Evolutionary conservation across 2,797 vertebrate species (phyloP), one percentile per base, ranked within the genome.

Genomic region (Falco peregrinus): DNA sequence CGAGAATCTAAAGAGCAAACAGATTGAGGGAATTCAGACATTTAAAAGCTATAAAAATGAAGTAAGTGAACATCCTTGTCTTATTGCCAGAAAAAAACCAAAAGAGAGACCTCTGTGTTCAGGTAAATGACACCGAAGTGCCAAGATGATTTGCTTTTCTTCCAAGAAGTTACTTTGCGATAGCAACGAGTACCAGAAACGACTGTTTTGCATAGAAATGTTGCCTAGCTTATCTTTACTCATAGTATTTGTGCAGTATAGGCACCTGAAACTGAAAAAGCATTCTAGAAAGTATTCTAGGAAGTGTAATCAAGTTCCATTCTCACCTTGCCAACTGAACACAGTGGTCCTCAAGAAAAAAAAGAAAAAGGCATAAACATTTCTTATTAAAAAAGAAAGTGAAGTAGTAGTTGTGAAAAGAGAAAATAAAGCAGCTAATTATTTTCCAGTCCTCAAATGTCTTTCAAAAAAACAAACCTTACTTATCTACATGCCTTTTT

Each of bases 1-100:
- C 98, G 22, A 99, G 98, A 97, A 99, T 96, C 99, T 99, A 96
- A 87, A 97, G 43, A 83, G 69, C 13, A 97, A 96, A 86, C 10
- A 91, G 50, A 93, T 45, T 47, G 65, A 89, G 60, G 35, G 70
- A 87, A 85, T 87, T 84, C 90, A 93, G 65, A 81, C 22, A 90
- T 16, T 69, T 67, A 45, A 71, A 91, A 85, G 28, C 25, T 37
- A 5, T 48, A 73, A 54, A 89, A 89, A 45, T 64, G 12, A 88
- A 80, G 14, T 87, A 92, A 75, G 17, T 86, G 29, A 83, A 56
- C 14, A 6, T 63, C 29, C 53, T 14, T 83, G 29, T 59, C 28
- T 77, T 65, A 83, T 1, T 1, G 37, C 4, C 16, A 24, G 28
- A 19, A 43, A 35, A 16, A 45, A 12, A 53, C 18, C 41, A 39